These are phyloP conservation scores for Pelosia muscerda DNA, from an alignment of 2,888 invertebrate species.

Conservation along the genomic window DNA sequence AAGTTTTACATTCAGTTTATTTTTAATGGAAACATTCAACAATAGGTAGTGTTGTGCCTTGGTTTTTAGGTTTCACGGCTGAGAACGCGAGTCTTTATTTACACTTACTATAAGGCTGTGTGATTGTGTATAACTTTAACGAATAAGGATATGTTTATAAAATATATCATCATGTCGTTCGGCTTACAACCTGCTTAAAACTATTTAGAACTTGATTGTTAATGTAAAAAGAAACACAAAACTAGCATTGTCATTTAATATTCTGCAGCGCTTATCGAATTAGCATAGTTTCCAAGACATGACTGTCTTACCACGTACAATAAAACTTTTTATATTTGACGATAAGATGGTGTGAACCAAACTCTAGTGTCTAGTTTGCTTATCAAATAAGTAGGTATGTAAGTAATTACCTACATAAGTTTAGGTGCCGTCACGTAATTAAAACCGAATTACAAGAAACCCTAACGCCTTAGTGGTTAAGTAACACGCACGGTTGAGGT, in stretches of 20 bases:
- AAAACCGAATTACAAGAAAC: neutral
- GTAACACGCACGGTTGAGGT: too few relatives aligned
- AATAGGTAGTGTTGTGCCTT: constrained; percentile 16
- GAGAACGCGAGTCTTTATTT: constrained; percentile 18
- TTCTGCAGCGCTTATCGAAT: constrained; percentile 27
- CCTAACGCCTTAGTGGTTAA: too few relatives aligned
- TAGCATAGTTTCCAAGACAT: constrained; percentile 9
- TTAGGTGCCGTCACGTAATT: neutral
- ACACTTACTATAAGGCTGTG: constrained; percentile 7
- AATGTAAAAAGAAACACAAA: constrained; percentile 8
- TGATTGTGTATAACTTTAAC: neutral
- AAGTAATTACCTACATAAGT: neutral
- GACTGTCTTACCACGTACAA: constrained; percentile 1
- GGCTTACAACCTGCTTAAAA: constrained; percentile 4
- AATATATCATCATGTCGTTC: neutral
- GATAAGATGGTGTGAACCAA: constrained; percentile 12
- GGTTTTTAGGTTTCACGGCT: constrained; percentile 20
- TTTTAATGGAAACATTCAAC: constrained; percentile 21
- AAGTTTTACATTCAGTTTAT: constrained; percentile 5
- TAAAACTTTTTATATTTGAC: neutral
- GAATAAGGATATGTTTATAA: neutral
- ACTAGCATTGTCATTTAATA: constrained; percentile 17
- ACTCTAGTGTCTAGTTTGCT: neutral
- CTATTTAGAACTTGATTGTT: constrained; percentile 15
- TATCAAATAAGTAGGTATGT: neutral